Evolutionary conservation across 2,797 vertebrate genomes (phyloP), one percentile per base, ranked within the genome.

Genomic region (Rachycentron canadum): DNA sequence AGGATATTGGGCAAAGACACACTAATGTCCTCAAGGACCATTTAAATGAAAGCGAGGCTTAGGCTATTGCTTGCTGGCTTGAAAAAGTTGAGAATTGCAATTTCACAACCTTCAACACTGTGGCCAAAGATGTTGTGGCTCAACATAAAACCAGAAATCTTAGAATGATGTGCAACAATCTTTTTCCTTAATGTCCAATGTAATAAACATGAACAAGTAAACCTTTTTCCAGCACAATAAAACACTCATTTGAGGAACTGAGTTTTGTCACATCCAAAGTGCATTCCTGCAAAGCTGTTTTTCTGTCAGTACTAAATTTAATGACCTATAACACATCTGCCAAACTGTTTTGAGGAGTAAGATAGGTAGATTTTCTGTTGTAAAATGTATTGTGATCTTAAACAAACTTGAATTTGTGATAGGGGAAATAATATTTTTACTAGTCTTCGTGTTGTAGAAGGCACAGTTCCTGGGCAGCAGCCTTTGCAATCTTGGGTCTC

Each of bases 381-480:
- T 57, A 65, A 86, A 77, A 75, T 19, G 7, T 26, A 61, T 65
- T 49, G 6, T 78, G 41, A 53, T 82, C 36, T 47, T 52, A 58
- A 83, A 73, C 57, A 66, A 76, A 69, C 50, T 55, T 73, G 13
- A 74, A 70, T 52, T 52, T 76, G 25, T 65, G 11, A 80, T 30
- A 13, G 34, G 13, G 8, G 10, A 45, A 14, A 32, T 52, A 21
- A 43, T 38, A 16, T 50, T 49, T 21, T 43, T 95, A 99, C 98
- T 95, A 72, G 92, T 96, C 83, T 94, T 97, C 59, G 95, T 94
- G 90, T 97, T 95, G 92, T 98, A 99, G 95, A 97, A 99, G 47
- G 94, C 93, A 12, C 97, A 96, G 91, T 99, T 99, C 81, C 88
- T 95, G 3, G 91, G 88, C 36, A 83, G 81, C 7, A 89, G 58